phyloP scores from a whole-genome alignment of 2,113 vertebrate species.

The Naja naja region DNA sequence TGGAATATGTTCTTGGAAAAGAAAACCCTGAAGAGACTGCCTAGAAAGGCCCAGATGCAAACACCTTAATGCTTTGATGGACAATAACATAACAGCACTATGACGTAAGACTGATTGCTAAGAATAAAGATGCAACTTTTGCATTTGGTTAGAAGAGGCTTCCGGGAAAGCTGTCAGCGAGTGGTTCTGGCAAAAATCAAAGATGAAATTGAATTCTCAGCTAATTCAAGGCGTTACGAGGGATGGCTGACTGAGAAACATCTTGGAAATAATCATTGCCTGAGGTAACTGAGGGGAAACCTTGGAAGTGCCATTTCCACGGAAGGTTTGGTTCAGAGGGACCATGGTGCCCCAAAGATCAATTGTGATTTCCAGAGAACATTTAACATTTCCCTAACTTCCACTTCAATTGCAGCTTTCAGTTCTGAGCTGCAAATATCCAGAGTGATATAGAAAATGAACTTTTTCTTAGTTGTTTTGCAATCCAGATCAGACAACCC shows the following conservation, averaged over 20 bases:
- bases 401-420: not conserved
- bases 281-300: not conserved
- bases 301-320: not conserved
- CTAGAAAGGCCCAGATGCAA: not conserved
- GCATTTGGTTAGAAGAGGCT: not conserved
- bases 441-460: not conserved
- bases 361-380: not conserved
- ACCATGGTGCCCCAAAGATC: not conserved
- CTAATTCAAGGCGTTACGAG: not conserved
- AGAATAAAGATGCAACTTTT: not conserved
- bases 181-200: not conserved
- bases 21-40: not conserved
- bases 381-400: not conserved
- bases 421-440: not conserved
- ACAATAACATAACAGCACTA: not conserved
- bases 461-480: not conserved
- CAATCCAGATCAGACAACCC: not conserved
- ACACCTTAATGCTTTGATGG: fast-evolving
- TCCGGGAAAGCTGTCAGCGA: not conserved
- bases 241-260: not conserved
- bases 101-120: not conserved
- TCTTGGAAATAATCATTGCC: not conserved
- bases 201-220: not conserved
- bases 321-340: not conserved
- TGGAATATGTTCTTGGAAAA: not conserved